Conservation (phyloP, 1,140 invertebrate genomes). For the Tetramorium alpestre region DNA sequence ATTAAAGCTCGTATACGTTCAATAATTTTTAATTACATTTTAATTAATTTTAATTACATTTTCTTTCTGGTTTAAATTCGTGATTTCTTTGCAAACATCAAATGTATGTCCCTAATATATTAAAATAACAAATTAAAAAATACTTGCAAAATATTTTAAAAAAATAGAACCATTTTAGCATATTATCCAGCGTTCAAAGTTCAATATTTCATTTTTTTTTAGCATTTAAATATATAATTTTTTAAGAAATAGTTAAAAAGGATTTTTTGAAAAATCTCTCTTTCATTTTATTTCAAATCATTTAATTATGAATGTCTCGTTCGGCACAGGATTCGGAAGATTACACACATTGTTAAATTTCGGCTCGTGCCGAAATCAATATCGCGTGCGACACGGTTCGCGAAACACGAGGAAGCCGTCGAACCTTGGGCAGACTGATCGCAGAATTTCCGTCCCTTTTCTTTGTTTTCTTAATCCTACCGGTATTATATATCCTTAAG, state of each 20-base stretch:
- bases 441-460: slow-evolving; percentile 30
- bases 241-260: too few species aligned
- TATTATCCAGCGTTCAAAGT: too few species aligned
- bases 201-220: too few species aligned
- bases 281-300: neutral
- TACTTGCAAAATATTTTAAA: too few species aligned
- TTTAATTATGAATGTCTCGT: neutral
- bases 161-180: too few species aligned
- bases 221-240: too few species aligned
- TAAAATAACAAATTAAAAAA: neutral
- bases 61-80: neutral
- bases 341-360: neutral
- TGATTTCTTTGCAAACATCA: neutral
- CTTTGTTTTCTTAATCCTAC: slow-evolving; percentile 15
- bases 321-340: neutral
- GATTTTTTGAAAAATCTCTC: too few species aligned
- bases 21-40: neutral
- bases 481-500: slow-evolving; percentile 48
- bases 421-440: slow-evolving; percentile 2
- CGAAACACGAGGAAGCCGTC: slow-evolving; percentile 1
- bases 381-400: neutral
- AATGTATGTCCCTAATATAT: neutral
- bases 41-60: too few species aligned
- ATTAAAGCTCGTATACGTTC: neutral
- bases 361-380: slow-evolving; percentile 43